Conservation (phyloP, 1,140 invertebrate genomes). For the Vanessa atalanta region DNA sequence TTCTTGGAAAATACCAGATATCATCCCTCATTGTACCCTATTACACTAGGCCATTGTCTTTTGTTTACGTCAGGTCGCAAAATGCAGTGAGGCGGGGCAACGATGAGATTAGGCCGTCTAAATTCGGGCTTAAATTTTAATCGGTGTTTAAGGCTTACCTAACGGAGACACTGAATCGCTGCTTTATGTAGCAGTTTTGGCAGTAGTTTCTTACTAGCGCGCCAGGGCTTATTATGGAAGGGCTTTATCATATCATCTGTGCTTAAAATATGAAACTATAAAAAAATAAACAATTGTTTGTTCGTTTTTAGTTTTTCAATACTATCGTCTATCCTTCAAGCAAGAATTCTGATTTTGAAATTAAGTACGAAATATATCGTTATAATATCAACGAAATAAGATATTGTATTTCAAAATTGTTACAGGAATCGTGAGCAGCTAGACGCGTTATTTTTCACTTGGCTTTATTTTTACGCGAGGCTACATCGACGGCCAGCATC, state of each 20-base stretch:
- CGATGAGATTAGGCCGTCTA: slow-evolving; percentile 75
- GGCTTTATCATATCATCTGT: slow-evolving; percentile 26
- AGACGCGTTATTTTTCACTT: slow-evolving; percentile 74
- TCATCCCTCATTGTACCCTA: slow-evolving; percentile 53
- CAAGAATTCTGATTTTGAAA: no score
- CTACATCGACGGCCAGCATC: slow-evolving; percentile 72
- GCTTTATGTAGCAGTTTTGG: slow-evolving; percentile 62
- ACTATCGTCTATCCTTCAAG: no score
- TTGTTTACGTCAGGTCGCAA: slow-evolving; percentile 69
- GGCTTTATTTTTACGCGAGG: slow-evolving; percentile 74
- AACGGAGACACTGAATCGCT: slow-evolving; percentile 60
- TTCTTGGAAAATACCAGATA: slow-evolving; percentile 52
- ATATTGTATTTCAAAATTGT: slow-evolving; percentile 16
- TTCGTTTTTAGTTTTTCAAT: no score
- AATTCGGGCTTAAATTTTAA: slow-evolving; percentile 79
- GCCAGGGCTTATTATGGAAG: slow-evolving; percentile 34
- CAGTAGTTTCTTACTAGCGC: slow-evolving; percentile 60
- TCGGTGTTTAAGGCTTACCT: slow-evolving; percentile 68
- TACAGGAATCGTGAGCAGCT: slow-evolving; percentile 50
- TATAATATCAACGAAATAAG: slow-evolving; percentile 13
- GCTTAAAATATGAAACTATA: background rate
- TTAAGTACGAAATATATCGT: no score
- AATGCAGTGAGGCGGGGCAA: slow-evolving; percentile 69
- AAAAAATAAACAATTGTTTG: background rate
- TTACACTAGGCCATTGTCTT: slow-evolving; percentile 61